A percentile compares a stretch with the other conserved stretches of the same genome.
phyloP scores from a whole-genome alignment of 2,797 vertebrate species.

The Mormyrops attenuatus region DNA sequence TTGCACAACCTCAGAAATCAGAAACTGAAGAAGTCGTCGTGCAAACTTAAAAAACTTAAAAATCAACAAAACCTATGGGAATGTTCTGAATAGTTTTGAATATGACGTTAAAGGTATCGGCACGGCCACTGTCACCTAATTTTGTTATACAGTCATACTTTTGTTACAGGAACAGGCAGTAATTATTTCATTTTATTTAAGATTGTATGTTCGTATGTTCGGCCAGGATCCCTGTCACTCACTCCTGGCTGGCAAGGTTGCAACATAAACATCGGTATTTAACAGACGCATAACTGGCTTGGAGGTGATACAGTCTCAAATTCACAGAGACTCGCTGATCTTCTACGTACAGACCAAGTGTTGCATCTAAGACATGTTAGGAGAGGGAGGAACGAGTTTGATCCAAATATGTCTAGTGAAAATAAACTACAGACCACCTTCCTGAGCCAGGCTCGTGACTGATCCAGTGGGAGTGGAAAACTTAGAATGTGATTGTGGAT shows the following conservation, averaged over 20 bases:
- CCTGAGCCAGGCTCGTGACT: background rate
- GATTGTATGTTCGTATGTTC: background rate
- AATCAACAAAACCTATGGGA: background rate
- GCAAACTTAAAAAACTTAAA: background rate
- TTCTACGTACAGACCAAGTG: background rate
- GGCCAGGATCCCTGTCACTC: background rate
- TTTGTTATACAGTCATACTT: background rate
- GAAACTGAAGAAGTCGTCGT: background rate
- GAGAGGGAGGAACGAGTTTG: background rate
- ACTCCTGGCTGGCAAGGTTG: background rate
- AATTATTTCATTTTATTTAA: background rate
- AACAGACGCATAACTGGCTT: background rate
- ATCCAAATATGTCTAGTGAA: conserved; percentile 11
- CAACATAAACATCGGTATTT: conserved; percentile 9
- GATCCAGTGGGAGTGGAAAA: background rate
- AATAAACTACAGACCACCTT: conserved; percentile 8
- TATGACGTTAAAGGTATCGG: background rate
- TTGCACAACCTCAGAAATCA: background rate
- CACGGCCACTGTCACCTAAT: background rate
- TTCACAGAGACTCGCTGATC: background rate
- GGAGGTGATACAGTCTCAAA: background rate
- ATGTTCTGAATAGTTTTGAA: background rate
- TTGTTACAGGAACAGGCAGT: background rate
- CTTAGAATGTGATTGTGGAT: background rate
- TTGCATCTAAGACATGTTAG: background rate